Evolutionary conservation across 2,113 vertebrate genomes (phyloP).

Genomic region (Chaetura pelagica): DNA sequence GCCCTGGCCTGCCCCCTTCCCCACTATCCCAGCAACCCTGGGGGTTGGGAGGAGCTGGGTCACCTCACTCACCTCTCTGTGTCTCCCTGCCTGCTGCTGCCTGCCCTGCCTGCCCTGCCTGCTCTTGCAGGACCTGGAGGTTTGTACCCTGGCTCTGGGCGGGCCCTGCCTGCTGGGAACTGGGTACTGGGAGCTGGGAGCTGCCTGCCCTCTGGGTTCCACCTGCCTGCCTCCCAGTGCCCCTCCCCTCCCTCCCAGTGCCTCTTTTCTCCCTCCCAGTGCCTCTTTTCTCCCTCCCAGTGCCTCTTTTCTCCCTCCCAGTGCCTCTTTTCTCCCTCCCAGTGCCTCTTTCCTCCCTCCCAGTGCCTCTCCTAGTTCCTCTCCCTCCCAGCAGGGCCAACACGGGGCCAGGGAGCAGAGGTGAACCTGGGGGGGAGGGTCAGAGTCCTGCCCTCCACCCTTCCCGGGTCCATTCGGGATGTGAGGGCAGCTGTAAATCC

Average conservation of each 20-base stretch:
- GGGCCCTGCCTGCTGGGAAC: conserved; percentile 4
- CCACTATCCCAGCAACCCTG: background rate
- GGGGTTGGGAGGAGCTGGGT: background rate
- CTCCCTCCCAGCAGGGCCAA: background rate
- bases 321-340: too few relatives aligned
- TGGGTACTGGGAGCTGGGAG: too few relatives aligned
- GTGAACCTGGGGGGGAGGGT: accelerated
- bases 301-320: too few relatives aligned
- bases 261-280: too few relatives aligned
- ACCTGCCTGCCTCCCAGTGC: background rate
- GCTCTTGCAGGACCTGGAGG: conserved; percentile 80
- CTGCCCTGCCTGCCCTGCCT: conserved; percentile 24
- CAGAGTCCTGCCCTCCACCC: background rate
- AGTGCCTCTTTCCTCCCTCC: too few relatives aligned
- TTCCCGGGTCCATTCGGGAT: background rate
- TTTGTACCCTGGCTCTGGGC: conserved; percentile 50
- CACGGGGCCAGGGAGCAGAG: background rate
- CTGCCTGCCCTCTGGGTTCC: too few relatives aligned
- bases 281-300: too few relatives aligned
- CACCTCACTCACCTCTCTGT: conserved; percentile 62
- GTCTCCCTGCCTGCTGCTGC: conserved; percentile 26
- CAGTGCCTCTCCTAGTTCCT: too few relatives aligned
- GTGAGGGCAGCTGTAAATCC: background rate
- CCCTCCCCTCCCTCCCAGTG: too few relatives aligned
- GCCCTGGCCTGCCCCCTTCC: background rate